Evolutionary conservation across 1,140 invertebrate genomes (phyloP).

Genomic region (Ruditapes philippinarum): DNA sequence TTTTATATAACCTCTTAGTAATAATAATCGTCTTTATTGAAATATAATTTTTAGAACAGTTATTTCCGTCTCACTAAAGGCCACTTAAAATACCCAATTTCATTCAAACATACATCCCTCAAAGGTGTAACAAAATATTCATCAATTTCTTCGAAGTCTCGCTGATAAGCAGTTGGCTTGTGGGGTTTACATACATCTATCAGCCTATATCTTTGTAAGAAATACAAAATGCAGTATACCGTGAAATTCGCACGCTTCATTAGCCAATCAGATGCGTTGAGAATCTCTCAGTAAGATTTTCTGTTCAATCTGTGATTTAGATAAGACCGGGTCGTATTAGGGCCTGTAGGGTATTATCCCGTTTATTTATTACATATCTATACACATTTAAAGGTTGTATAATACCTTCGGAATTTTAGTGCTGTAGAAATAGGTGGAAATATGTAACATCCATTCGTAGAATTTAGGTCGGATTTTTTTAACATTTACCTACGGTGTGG

Average conservation of each 20-base stretch:
- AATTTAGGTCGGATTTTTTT: background rate
- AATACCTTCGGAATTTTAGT: background rate
- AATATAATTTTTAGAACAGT: too few relatives aligned
- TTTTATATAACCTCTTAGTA: too few relatives aligned
- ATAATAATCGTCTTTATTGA: too few relatives aligned
- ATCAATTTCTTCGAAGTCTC: too few relatives aligned
- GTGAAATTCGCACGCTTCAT: slow-evolving; percentile 34
- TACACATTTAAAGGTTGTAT: background rate
- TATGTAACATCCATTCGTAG: background rate
- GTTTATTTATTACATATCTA: background rate
- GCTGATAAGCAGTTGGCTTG: too few relatives aligned
- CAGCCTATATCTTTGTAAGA: background rate
- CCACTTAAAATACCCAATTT: too few relatives aligned
- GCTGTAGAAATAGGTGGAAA: slow-evolving; percentile 4
- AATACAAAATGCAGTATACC: background rate
- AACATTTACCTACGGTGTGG: background rate
- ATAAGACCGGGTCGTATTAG: slow-evolving; percentile 48
- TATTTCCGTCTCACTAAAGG: too few relatives aligned
- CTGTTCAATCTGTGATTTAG: background rate
- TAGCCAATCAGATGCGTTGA: slow-evolving; percentile 19
- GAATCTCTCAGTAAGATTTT: background rate
- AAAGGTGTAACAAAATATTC: too few relatives aligned
- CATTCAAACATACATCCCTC: too few relatives aligned
- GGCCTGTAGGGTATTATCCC: slow-evolving; percentile 37
- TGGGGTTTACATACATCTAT: background rate